Evolutionary conservation across 1,140 invertebrate species (phyloP), one percentile per base, ranked within the genome.

Genomic region (Battus philenor): DNA sequence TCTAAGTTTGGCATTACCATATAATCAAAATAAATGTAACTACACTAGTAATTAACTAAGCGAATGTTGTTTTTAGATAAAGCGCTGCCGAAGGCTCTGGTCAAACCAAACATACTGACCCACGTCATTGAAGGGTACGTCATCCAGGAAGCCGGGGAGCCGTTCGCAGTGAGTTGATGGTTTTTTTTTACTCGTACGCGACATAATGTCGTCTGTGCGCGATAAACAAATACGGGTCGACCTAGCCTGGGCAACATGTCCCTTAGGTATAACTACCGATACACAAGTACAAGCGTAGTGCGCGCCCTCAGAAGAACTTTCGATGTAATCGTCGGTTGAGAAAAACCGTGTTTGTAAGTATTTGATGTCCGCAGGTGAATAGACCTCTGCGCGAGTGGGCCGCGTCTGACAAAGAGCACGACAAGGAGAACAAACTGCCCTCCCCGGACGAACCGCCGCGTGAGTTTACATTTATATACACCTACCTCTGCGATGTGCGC

Each of bases 81-180:
- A 62, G 89, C 90, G 12, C 75, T 93, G 29, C 94, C 94, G n/a
- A 97, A 96, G 80, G 95, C 95, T 0, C 94, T 98, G 90, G 96
- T 98, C 0, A 98, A 98, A 82, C 97, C 97, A 0, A 96, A 98
- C 72, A 95, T 98, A 1, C 86, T 98, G 5, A 98, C 97, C 0
- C 97, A 99, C 75, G 95, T 98, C 1, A 98, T 99, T 46, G 97
- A 98, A 85, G 97, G 97, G 10, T 98, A 97, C 81, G 94, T 98
- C 1, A 98, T 99, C 62, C 96, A 98, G 82, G 97, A 99, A 88
- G 92, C 92, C 0, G 92, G 90, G 1, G 93, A 94, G 87, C 95
- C 96, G 0, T 98, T 98, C 72, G 94, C 95, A 4, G 94, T 96
- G 44, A 93, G 93, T 83, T 24, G 2, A 41, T 45, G 34, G 30